phyloP scores from a whole-genome alignment of 2,888 invertebrate species.

The Scaptomyza reducta region DNA sequence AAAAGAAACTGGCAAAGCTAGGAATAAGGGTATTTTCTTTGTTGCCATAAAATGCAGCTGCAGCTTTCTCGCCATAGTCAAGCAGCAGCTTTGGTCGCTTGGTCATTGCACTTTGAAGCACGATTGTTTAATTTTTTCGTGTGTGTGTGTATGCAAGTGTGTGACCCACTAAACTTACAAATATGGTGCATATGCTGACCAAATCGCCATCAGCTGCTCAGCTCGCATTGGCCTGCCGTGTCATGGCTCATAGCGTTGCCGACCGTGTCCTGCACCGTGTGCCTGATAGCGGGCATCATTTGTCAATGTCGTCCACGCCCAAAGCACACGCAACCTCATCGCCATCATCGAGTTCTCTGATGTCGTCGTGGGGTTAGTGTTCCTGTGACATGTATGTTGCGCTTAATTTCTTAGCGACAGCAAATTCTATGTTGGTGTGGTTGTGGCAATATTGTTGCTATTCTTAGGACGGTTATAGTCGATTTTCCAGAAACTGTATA shows the following conservation, averaged over 20 bases:
- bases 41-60: conserved; percentile 71
- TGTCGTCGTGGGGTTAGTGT: conserved; percentile 6
- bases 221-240: conserved; percentile 47
- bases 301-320: conserved; percentile 71
- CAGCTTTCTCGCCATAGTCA: conserved; percentile 45
- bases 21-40: conserved; percentile 47
- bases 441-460: conserved; percentile 6
- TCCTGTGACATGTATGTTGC: conserved; percentile 65
- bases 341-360: conserved; percentile 28
- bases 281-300: conserved; percentile 63
- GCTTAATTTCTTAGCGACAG: conserved; percentile 66
- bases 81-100: conserved; percentile 57
- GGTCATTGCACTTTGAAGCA: conserved; percentile 56
- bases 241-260: conserved; percentile 14
- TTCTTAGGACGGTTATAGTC: conserved; percentile 16
- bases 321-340: conserved; percentile 66
- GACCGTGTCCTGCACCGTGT: conserved; percentile 44
- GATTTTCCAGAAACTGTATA: conserved; percentile 46
- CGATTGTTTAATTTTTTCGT: not conserved
- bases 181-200: conserved; percentile 55
- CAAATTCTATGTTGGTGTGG: conserved; percentile 18
- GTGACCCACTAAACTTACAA: conserved; percentile 68
- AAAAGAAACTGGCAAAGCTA: conserved; percentile 31
- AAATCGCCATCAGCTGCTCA: conserved; percentile 47
- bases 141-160: conserved; percentile 14